Conservation (phyloP, 2,113 vertebrate genomes). For the Ia io region DNA sequence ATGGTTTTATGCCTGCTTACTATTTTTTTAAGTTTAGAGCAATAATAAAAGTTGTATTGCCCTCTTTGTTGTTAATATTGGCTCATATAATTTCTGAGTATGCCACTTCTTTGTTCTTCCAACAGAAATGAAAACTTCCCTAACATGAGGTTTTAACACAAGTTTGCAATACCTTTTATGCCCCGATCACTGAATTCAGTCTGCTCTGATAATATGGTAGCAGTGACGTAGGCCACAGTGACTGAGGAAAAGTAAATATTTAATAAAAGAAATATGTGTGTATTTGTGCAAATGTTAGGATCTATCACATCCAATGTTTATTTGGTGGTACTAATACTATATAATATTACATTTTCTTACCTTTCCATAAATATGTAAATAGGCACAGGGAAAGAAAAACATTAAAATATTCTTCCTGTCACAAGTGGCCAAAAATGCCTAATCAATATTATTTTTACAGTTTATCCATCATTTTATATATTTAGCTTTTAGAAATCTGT, state of each 20-base stretch:
- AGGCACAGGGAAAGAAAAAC: not conserved
- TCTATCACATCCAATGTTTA: not conserved
- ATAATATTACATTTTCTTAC: slow-evolving; percentile 26
- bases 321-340: not conserved
- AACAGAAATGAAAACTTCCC: slow-evolving; percentile 61
- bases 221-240: not conserved
- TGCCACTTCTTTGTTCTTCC: slow-evolving; percentile 49
- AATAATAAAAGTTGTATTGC: slow-evolving; percentile 63
- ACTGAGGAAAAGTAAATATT: not conserved
- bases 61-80: slow-evolving; percentile 54
- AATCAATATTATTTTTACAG: slow-evolving; percentile 60
- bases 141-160: slow-evolving; percentile 3
- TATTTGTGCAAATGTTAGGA: slow-evolving; percentile 35
- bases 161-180: slow-evolving; percentile 51
- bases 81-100: slow-evolving; percentile 64
- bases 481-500: slow-evolving; percentile 53
- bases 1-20: slow-evolving; percentile 50
- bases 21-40: slow-evolving; percentile 65
- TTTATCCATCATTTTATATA: slow-evolving; percentile 8
- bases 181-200: slow-evolving; percentile 56
- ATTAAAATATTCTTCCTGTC: slow-evolving; percentile 51
- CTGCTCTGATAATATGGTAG: slow-evolving; percentile 50
- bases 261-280: not conserved
- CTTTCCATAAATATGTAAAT: slow-evolving; percentile 38
- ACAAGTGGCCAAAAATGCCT: slow-evolving; percentile 41